These are phyloP conservation scores for Lamprotornis superbus DNA, from an alignment of 2,113 vertebrate species.

Conservation along the genomic window DNA sequence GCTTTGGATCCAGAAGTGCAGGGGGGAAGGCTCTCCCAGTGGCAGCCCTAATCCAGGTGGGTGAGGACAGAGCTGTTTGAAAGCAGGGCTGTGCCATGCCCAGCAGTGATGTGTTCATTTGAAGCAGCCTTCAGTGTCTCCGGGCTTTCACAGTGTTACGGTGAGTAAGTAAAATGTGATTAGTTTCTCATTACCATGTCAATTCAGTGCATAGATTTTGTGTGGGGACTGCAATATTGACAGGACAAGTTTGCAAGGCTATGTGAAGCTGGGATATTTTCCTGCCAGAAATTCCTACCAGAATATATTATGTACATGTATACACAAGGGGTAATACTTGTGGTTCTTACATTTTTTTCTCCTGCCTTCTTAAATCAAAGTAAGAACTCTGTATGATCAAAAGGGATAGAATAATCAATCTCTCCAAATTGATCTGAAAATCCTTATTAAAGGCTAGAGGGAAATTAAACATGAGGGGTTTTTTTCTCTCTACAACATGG, in stretches of 20 bases:
- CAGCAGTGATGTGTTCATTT: background rate
- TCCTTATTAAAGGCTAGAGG: constrained; percentile 5
- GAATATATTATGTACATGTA: background rate
- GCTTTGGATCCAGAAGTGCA: background rate
- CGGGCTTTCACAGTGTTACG: background rate
- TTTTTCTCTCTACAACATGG: background rate
- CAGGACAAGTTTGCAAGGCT: background rate
- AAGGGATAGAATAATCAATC: background rate
- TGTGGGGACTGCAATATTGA: background rate
- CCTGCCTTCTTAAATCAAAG: background rate
- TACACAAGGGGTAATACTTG: background rate
- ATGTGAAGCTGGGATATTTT: background rate
- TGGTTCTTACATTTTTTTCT: background rate
- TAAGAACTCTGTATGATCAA: constrained; percentile 11
- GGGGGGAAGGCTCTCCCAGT: background rate
- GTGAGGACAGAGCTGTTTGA: background rate
- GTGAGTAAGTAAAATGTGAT: background rate
- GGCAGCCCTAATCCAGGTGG: background rate
- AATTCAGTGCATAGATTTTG: background rate
- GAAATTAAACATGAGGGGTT: background rate
- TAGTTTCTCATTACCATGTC: background rate
- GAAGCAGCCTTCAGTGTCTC: background rate
- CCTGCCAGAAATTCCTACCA: background rate
- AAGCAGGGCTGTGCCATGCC: background rate
- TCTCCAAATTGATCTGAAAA: background rate